Base-by-base conservation (phyloP, 2,113 vertebrate genomes). In the Macrotus californicus region DNA sequence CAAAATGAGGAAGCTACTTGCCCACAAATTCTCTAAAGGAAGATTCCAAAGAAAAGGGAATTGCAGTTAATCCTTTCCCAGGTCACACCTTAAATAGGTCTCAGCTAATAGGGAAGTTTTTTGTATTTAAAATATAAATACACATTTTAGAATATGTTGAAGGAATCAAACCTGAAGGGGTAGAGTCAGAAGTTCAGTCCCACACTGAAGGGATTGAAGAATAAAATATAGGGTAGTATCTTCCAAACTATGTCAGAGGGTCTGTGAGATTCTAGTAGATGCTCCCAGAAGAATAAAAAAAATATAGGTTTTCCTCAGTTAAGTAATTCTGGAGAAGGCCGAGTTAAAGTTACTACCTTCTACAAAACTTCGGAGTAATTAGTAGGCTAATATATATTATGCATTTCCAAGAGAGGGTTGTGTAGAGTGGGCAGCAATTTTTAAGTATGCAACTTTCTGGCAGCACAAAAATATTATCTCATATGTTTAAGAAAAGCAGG, bases 31-130 rank as follows among this genome's bases (percentile, higher is more conserved):
- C 91, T 96, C 70, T 96, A 92, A 94, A 97, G 89, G 96, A 96
- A 96, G 89, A 97, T 91, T 96, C 89, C 82, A 70, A 96, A 97
- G 92, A 96, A 96, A 95, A 95, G 89, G 96, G 94, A 97, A 96
- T 96, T 90, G 86, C n/a, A 93, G 79, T 92, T 96, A 96, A 97
- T 96, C 95, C 93, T 94, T 95, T 97, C 94, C 96, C 93, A 96
- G 95, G 96, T 97, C 96, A 97, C 94, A 93, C 96, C 96, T 97
- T 93, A 81, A 96, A 67, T 80, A 85, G 46, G 36, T 87, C 89
- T 85, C 91, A 66, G 75, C 50, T 93, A 89, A 96, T 59, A 95
- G 89, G 91, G 94, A 96, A 97, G 91, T 93, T 72, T 48, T 52
- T 94, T 91, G 48, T 94, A n/a, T 93, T 85, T 96, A 83, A 95